Base-by-base conservation (phyloP, 2,888 invertebrate species). In the Morinoia aosen region DNA sequence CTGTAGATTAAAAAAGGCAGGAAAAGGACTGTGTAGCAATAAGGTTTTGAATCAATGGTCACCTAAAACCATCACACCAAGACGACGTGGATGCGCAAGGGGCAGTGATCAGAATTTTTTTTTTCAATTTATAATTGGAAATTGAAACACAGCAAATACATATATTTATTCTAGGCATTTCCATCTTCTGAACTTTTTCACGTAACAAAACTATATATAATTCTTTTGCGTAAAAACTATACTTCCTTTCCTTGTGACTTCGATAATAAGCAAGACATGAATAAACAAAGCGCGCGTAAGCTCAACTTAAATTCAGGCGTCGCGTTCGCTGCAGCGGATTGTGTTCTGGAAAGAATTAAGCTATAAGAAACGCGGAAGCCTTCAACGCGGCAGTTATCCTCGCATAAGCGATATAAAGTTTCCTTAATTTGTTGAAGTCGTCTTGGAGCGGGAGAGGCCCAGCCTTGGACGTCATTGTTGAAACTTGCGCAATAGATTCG, bases 401-500 rank as follows among this genome's bases (percentile, higher is more conserved):
- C 39, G 48, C 48, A 90, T 90, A 90, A 48, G 90, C 90, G 40
- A 90, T 76, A 90, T 90, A 90, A 90, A 90, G 90, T 90, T 90
- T 48, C 90, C 90, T 90, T 90, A 90, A 90, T 90, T 90, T 90
- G 90, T 90, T 90, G 48, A 90, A 90, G 90, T 90, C 90, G 40
- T 90, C 90, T 40, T 48, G 90, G 90, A 39, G 11, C 90, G 90
- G 40, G 40, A 90, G 90, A 90, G 48, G 58, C n/a, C 93, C 57
- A n/a, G 57, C 39, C 56, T 93, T 57, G 57, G 57, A 48, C 93
- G 93, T 57, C 93, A 93, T 93, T 93, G 57, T 93, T 57, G 93
- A 93, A 93, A 93, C 93, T 93, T 93, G 93, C 12, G 57, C 93
- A 93, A 93, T 93, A 93, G 93, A 93, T 93, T 93, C 57, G 93